These are phyloP conservation scores for Hippasteria phrygiana DNA, from an alignment of 53 echinoderm and acorn worm genomes.

Conservation along the genomic window DNA sequence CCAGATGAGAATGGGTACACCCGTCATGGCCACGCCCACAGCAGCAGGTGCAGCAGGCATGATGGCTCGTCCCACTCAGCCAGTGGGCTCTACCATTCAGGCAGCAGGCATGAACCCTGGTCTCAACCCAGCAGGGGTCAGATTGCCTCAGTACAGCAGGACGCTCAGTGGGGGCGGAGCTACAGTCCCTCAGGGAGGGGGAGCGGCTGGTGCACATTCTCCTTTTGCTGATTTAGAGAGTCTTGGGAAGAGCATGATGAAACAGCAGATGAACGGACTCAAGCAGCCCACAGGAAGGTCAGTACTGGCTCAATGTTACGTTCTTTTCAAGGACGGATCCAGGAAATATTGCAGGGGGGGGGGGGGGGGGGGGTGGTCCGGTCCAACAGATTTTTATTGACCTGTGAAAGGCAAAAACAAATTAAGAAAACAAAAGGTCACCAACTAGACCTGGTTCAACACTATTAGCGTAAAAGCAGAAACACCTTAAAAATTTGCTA, in stretches of 20 bases:
- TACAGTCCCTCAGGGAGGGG: constrained; percentile 15
- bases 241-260: constrained; percentile 80
- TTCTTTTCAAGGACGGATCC: too few relatives aligned
- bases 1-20: constrained; percentile 22
- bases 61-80: constrained; percentile 53
- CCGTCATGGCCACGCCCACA: constrained; percentile 68
- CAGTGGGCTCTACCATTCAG: constrained; percentile 32
- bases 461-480: too few relatives aligned
- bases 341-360: too few relatives aligned
- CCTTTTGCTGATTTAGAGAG: constrained; percentile 83
- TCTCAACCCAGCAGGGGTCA: constrained; percentile 20
- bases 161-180: constrained; percentile 34
- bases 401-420: neutral
- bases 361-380: too few relatives aligned
- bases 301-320: too few relatives aligned
- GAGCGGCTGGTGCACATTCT: neutral
- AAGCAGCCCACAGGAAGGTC: constrained; percentile 54
- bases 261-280: constrained; percentile 57
- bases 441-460: too few relatives aligned
- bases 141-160: constrained; percentile 10
- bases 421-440: too few relatives aligned
- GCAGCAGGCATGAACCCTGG: constrained; percentile 51
- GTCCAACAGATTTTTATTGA: too few relatives aligned
- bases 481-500: too few relatives aligned
- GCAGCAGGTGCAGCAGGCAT: constrained; percentile 59